These are phyloP conservation scores for Ricordea florida DNA, from an alignment of 92 coral and sea anemone genomes.

Conservation along the genomic window DNA sequence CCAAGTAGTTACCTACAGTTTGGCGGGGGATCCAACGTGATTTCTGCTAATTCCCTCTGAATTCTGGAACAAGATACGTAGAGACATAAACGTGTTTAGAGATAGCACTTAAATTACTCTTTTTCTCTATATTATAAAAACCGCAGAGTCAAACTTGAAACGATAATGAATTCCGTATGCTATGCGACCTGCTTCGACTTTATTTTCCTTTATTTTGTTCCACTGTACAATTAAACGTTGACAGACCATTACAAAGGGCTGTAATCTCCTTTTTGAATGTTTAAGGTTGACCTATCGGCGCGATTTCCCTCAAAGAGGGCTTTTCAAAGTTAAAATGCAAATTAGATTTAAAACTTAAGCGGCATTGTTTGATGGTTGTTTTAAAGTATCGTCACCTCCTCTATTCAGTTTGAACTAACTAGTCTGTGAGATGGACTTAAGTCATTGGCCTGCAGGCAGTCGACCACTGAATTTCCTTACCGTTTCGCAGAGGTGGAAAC, in stretches of 20 bases:
- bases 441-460: background rate
- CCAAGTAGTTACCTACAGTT: slow-evolving; percentile 63
- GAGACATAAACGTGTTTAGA: background rate
- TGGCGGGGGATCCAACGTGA: slow-evolving; percentile 63
- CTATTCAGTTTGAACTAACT: background rate
- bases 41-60: slow-evolving; percentile 69
- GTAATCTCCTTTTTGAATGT: background rate
- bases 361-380: background rate
- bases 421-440: background rate
- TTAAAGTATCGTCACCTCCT: background rate
- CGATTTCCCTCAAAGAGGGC: slow-evolving; percentile 25
- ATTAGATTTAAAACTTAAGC: slow-evolving; percentile 55
- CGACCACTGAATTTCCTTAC: background rate
- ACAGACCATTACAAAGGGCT: too few relatives aligned
- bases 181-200: background rate
- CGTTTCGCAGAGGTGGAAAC: slow-evolving; percentile 59
- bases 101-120: too few relatives aligned
- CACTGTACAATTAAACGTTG: too few relatives aligned
- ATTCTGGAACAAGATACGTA: slow-evolving; percentile 37
- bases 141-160: too few relatives aligned
- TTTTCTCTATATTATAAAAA: too few relatives aligned
- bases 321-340: slow-evolving; percentile 93
- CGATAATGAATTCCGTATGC: too few relatives aligned
- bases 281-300: background rate
- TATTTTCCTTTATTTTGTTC: background rate